A percentile compares a stretch with the other conserved stretches of the same genome.
phyloP scores from a whole-genome alignment of 2,113 vertebrate species.

The Aplodontia rufa region DNA sequence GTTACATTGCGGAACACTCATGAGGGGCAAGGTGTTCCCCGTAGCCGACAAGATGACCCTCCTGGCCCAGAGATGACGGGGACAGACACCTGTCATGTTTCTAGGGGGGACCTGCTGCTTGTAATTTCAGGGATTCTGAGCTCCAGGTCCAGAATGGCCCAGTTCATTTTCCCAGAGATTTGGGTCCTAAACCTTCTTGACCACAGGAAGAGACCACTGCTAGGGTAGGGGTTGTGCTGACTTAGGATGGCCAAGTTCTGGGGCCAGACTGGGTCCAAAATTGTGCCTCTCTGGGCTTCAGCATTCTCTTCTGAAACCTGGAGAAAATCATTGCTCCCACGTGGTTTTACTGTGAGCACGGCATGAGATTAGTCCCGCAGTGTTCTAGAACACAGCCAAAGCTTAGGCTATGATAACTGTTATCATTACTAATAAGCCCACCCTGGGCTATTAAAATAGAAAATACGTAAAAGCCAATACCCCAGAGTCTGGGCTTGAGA shows the following conservation, averaged over 20 bases:
- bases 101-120: not conserved
- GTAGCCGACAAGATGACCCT: not conserved
- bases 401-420: not conserved
- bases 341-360: not conserved
- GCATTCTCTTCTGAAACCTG: not conserved
- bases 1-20: not conserved
- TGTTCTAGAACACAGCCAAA: not conserved
- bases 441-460: not conserved
- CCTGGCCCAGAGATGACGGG: not conserved
- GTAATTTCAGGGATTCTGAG: not conserved
- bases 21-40: not conserved
- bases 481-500: not conserved
- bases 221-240: too few relatives aligned
- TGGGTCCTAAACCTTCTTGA: not conserved
- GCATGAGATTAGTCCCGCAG: too few relatives aligned
- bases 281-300: not conserved
- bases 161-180: not conserved
- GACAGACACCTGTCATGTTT: not conserved
- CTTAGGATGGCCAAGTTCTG: not conserved
- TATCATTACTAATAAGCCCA: not conserved
- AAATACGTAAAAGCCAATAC: not conserved
- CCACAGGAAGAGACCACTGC: not conserved
- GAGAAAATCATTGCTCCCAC: accelerated
- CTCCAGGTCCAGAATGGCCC: not conserved
- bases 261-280: not conserved